Conservation (phyloP, 2,888 invertebrate genomes). For the Epiblema foenella region DNA sequence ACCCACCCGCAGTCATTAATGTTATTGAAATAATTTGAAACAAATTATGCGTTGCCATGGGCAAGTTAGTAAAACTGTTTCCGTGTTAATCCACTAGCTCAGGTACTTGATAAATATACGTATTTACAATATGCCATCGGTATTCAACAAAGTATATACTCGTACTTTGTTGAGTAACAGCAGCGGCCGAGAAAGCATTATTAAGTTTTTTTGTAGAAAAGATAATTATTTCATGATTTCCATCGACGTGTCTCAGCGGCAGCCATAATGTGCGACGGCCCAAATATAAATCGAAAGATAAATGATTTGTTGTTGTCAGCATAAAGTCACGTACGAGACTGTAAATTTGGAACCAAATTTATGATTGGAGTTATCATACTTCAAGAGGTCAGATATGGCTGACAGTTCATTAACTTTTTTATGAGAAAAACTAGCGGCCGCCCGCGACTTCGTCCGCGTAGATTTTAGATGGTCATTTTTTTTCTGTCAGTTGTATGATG, state of each 20-base stretch:
- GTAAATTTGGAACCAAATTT: constrained; percentile 33
- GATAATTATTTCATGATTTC: constrained; percentile 34
- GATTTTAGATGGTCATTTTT: too few relatives aligned
- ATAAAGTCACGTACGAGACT: constrained; percentile 38
- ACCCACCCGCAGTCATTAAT: neutral
- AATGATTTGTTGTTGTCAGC: constrained; percentile 39
- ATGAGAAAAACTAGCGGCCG: too few relatives aligned
- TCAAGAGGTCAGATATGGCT: constrained; percentile 21
- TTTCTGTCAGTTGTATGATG: too few relatives aligned
- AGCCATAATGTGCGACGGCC: constrained; percentile 30
- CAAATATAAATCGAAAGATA: constrained; percentile 42
- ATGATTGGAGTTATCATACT: constrained; percentile 26
- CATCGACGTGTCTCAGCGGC: constrained; percentile 33
- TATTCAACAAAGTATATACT: neutral
- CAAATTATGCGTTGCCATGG: neutral
- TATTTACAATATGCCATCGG: constrained; percentile 1
- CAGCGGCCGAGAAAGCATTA: constrained; percentile 15
- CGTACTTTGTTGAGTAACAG: constrained; percentile 12
- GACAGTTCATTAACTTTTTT: constrained; percentile 35
- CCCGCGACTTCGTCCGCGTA: too few relatives aligned
- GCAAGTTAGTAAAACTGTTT: neutral
- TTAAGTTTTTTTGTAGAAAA: constrained; percentile 30
- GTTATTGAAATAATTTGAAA: neutral
- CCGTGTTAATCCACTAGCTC: neutral
- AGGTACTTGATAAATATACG: neutral